These are phyloP conservation scores for Drosophila kurseongensis DNA, from an alignment of 1,140 invertebrate genomes.

Conservation along the genomic window DNA sequence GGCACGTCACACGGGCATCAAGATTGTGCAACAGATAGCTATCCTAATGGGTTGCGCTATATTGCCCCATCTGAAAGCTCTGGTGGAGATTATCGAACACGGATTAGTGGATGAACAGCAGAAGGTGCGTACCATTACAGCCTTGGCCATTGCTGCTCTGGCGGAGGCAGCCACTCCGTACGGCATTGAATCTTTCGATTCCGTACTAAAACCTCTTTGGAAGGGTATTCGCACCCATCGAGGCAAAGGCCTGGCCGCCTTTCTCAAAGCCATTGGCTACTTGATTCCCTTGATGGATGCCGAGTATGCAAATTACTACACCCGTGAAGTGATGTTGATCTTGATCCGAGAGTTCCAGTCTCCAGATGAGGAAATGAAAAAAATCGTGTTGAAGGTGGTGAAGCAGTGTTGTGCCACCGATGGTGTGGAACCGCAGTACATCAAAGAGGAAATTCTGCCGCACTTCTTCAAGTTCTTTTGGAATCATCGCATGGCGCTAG, in stretches of 20 bases:
- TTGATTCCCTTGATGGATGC: constrained; percentile 99
- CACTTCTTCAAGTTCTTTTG: constrained; percentile 99
- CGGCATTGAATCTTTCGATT: constrained; percentile 99
- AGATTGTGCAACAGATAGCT: constrained; percentile 99
- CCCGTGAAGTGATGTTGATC: constrained; percentile 99
- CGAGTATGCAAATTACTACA: constrained; percentile 99
- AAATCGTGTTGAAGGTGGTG: constrained; percentile 99
- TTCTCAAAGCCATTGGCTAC: constrained; percentile 99
- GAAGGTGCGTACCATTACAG: constrained; percentile 98
- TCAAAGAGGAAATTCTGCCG: constrained; percentile 99
- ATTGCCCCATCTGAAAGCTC: constrained; percentile 97
- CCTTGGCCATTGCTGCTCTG: constrained; percentile 98
- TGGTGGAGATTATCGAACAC: constrained; percentile 99
- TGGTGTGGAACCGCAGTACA: constrained; percentile 99
- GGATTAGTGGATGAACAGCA: constrained; percentile 95
- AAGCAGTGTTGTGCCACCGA: constrained; percentile 99
- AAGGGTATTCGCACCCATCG: constrained; percentile 99
- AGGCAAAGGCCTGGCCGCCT: constrained; percentile 99
- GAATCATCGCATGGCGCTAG: constrained; percentile 99
- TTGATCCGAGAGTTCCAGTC: constrained; percentile 99
- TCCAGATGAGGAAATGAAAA: constrained; percentile 99
- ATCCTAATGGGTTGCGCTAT: constrained; percentile 99
- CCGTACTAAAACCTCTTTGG: constrained; percentile 99
- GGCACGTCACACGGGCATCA: constrained; percentile 99
- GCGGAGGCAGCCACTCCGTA: constrained; percentile 99